These are phyloP conservation scores for Microtus agrestis DNA, from an alignment of 2,797 vertebrate species.

Conservation along the genomic window DNA sequence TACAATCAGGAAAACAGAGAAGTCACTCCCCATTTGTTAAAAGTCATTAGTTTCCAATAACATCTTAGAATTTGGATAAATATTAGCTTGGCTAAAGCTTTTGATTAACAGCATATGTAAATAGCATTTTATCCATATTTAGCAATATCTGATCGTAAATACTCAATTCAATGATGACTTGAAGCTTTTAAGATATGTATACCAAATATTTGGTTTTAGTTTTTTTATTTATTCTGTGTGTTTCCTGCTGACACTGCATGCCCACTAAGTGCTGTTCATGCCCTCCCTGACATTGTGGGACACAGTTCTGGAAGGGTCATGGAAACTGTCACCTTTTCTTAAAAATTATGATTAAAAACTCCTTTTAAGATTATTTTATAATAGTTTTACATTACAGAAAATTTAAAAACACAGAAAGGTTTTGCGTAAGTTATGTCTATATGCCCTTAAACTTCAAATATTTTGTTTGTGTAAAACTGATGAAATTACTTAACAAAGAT, in stretches of 20 bases:
- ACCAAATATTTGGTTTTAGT: neutral
- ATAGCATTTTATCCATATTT: neutral
- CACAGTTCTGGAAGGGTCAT: neutral
- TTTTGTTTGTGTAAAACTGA: neutral
- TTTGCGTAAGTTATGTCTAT: neutral
- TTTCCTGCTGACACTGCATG: neutral
- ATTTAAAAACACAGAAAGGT: neutral
- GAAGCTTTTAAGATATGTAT: neutral
- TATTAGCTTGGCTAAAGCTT: constrained; percentile 15
- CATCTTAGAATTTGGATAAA: neutral
- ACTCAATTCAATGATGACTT: neutral
- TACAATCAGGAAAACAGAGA: neutral
- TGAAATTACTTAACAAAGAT: neutral
- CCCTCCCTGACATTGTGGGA: neutral
- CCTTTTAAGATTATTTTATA: neutral
- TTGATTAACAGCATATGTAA: neutral
- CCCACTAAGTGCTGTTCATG: neutral
- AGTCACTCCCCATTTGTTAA: neutral
- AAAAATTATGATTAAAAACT: neutral
- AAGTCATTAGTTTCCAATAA: neutral
- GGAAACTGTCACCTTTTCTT: neutral
- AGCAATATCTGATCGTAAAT: neutral
- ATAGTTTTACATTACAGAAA: neutral
- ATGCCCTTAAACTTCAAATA: neutral
- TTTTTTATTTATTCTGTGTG: neutral